These are phyloP conservation scores for Stegostoma tigrinum DNA, from an alignment of 2,113 vertebrate genomes.

Conservation along the genomic window DNA sequence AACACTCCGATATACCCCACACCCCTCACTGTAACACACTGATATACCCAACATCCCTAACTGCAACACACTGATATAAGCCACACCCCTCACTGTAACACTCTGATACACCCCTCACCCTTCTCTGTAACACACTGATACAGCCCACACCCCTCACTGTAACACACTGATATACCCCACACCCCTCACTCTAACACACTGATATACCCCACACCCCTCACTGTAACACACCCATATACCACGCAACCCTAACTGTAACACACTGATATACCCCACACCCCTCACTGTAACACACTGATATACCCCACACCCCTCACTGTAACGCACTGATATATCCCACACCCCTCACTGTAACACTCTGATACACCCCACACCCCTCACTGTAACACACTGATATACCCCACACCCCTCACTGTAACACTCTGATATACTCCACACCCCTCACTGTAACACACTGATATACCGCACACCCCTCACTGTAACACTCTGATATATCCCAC, in stretches of 20 bases:
- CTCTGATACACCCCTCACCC: background rate
- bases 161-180: background rate
- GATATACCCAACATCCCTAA: background rate
- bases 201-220: background rate
- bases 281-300: background rate
- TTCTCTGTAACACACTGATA: background rate
- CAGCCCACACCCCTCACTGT: background rate
- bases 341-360: background rate
- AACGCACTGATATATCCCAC: background rate
- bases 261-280: background rate
- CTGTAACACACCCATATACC: background rate
- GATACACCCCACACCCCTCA: background rate
- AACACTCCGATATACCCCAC: background rate
- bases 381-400: background rate
- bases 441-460: background rate
- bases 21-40: background rate
- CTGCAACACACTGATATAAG: background rate
- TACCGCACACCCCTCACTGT: background rate
- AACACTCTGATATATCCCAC: background rate
- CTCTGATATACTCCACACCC: background rate
- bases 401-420: conserved; percentile 1
- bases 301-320: background rate
- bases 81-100: background rate
- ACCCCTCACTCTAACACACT: background rate
- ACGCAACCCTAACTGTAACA: background rate